Percentiles rank a stretch among this genome's conserved stretches.
Conservation (phyloP, 1,140 invertebrate species). For the Sitobion miscanthi region DNA sequence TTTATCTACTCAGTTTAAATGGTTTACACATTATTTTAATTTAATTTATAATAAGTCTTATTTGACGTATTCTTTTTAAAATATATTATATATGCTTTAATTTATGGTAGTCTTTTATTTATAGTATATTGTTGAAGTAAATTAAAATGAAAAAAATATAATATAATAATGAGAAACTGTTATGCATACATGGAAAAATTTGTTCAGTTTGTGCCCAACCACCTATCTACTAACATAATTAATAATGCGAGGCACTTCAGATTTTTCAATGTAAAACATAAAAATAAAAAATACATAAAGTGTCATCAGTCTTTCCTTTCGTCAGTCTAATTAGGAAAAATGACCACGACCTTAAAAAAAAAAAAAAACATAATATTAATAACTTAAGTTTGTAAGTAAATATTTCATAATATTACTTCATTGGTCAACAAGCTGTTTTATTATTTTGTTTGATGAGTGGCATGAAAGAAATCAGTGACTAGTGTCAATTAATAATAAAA, state of each 20-base stretch:
- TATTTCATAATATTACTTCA: background rate
- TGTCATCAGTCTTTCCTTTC: conserved; percentile 56
- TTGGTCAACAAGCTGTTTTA: conserved; percentile 27
- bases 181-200: conserved; percentile 50
- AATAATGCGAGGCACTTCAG: conserved; percentile 45
- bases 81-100: background rate
- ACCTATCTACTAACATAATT: conserved; percentile 42
- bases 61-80: background rate
- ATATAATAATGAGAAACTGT: conserved; percentile 41
- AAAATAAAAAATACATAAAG: conserved; percentile 20
- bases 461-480: background rate
- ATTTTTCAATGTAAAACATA: conserved; percentile 49
- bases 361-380: conserved; percentile 34
- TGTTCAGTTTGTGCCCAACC: conserved; percentile 25
- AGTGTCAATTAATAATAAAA: conserved; percentile 11
- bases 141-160: conserved; percentile 18
- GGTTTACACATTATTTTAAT: background rate
- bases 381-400: conserved; percentile 34
- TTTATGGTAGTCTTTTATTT: conserved; percentile 25
- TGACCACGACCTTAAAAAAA: conserved; percentile 49
- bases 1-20: conserved; percentile 11
- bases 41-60: conserved; percentile 16
- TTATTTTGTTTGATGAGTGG: background rate
- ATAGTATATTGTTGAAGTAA: conserved; percentile 4
- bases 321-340: conserved; percentile 55